Percentiles rank a stretch among this genome's conserved stretches.
phyloP scores from a whole-genome alignment of 2,888 invertebrate genomes.

The Leptura quadrifasciata region DNA sequence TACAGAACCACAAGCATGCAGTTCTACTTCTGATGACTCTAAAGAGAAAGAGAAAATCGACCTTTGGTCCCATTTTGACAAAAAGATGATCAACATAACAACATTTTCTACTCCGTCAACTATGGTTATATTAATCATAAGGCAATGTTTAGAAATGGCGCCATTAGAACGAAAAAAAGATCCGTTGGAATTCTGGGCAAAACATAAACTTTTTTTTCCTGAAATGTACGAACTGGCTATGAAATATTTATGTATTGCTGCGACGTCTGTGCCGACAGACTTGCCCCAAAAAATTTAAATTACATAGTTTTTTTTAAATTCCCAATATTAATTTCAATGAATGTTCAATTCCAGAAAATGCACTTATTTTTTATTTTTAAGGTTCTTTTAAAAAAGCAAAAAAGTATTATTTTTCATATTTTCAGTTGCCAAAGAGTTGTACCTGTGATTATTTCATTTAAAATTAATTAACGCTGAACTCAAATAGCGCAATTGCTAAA shows the following conservation, averaged over 20 bases:
- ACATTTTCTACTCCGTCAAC: background rate
- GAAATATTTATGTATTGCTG: conserved; percentile 24
- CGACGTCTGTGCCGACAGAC: conserved; percentile 8
- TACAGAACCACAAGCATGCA: too few relatives aligned
- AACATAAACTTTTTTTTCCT: background rate
- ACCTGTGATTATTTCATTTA: too few relatives aligned
- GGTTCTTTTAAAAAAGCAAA: too few relatives aligned
- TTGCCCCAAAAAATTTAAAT: conserved; percentile 6
- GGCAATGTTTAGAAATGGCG: conserved; percentile 27
- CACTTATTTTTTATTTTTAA: too few relatives aligned
- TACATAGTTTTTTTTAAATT: conserved; percentile 10
- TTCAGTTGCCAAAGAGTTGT: too few relatives aligned
- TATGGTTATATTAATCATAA: background rate
- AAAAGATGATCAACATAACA: background rate
- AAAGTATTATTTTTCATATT: too few relatives aligned
- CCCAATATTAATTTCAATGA: too few relatives aligned
- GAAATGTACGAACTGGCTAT: conserved; percentile 16
- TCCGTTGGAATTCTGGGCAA: conserved; percentile 31
- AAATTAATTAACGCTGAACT: too few relatives aligned
- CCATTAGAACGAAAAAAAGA: background rate
- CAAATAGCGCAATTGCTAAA: too few relatives aligned
- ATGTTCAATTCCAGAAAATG: too few relatives aligned
- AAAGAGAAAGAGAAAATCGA: background rate
- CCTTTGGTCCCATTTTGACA: conserved; percentile 19
- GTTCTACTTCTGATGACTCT: too few relatives aligned